phyloP scores from a whole-genome alignment of 2,113 vertebrate species.

The Pelodiscus sinensis region DNA sequence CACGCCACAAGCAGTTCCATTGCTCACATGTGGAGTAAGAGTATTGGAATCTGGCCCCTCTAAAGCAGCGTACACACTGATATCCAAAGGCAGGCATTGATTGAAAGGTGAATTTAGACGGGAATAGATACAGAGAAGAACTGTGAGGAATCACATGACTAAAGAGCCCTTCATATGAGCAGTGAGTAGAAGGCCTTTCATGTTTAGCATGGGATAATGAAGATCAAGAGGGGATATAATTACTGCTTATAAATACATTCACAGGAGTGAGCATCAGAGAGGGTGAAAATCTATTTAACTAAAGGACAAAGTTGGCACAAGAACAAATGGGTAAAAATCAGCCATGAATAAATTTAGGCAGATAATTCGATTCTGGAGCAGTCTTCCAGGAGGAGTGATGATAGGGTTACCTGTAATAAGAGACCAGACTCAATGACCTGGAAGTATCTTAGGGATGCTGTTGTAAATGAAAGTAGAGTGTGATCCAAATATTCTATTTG shows the following conservation, averaged over 20 bases:
- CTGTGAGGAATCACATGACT: background rate
- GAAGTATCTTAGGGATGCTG: background rate
- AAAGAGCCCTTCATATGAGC: background rate
- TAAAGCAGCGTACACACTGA: background rate
- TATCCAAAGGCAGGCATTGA: background rate
- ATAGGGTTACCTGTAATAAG: background rate
- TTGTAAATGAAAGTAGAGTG: background rate
- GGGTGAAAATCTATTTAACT: background rate
- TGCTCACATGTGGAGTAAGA: background rate
- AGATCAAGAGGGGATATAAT: background rate
- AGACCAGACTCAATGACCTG: background rate
- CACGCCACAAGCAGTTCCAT: background rate
- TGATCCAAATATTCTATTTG: background rate
- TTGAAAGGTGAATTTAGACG: background rate
- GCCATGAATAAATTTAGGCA: background rate
- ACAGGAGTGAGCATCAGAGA: background rate
- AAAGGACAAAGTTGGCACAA: background rate
- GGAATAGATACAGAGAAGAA: background rate
- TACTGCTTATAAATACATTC: background rate
- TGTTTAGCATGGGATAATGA: background rate
- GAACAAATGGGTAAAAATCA: background rate
- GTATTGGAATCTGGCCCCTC: background rate
- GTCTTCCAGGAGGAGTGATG: background rate
- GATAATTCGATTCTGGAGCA: background rate
- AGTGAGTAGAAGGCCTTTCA: background rate